phyloP scores from a whole-genome alignment of 2,113 vertebrate genomes.

The Lucifuga dentata region DNA sequence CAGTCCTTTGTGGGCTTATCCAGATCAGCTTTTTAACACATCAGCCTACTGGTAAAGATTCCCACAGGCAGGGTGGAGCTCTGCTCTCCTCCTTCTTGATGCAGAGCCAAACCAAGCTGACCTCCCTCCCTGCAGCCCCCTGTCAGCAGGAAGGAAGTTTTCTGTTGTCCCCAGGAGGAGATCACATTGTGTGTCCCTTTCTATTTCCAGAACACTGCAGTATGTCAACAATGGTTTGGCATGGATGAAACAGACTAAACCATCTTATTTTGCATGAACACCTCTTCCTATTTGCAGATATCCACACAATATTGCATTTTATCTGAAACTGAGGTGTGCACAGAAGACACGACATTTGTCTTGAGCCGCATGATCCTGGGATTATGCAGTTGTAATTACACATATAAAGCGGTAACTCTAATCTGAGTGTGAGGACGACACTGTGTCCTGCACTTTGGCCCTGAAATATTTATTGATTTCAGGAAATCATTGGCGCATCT shows the following conservation, averaged over 20 bases:
- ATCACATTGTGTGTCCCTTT: slow-evolving; percentile 45
- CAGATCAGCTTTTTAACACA: background rate
- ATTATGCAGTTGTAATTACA: slow-evolving; percentile 31
- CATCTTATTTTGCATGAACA: background rate
- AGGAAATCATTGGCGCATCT: slow-evolving; percentile 27
- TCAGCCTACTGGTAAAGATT: slow-evolving; percentile 35
- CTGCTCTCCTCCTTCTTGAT: slow-evolving; percentile 35
- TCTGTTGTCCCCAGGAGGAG: slow-evolving; percentile 59
- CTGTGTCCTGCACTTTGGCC: slow-evolving; percentile 17
- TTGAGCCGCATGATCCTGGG: slow-evolving; percentile 18
- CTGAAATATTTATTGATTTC: slow-evolving; percentile 11
- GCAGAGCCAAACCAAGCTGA: slow-evolving; percentile 64
- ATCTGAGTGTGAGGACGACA: slow-evolving; percentile 14
- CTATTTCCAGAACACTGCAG: slow-evolving; percentile 50
- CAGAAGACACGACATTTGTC: background rate
- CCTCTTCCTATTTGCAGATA: slow-evolving; percentile 6
- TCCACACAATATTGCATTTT: background rate
- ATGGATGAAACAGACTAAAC: background rate
- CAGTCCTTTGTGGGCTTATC: background rate
- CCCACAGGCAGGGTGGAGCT: slow-evolving; percentile 62
- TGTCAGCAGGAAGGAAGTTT: slow-evolving; percentile 72
- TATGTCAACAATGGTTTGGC: slow-evolving; percentile 25
- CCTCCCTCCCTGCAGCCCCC: slow-evolving; percentile 34
- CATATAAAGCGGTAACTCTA: slow-evolving; percentile 22
- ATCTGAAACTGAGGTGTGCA: background rate